Conservation (phyloP, 92 coral and sea anemone species). For the Palythoa heliodiscus region DNA sequence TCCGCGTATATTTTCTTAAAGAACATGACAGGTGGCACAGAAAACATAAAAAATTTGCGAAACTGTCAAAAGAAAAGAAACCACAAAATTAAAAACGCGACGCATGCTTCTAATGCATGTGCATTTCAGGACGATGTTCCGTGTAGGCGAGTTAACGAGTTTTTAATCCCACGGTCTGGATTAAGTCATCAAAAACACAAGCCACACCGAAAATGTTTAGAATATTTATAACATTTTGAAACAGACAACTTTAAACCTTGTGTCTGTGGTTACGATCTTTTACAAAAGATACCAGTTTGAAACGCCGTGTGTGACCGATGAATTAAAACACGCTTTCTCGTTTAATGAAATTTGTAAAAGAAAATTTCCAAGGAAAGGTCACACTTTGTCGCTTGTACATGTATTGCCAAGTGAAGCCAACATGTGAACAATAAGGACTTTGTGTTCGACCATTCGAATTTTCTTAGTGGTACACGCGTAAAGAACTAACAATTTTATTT, state of each 20-base stretch:
- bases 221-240: constrained; percentile 2
- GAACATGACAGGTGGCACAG: constrained; percentile 50
- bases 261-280: constrained; percentile 26
- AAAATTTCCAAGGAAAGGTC: not conserved
- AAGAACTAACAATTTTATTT: not conserved
- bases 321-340: not conserved
- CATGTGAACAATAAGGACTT: constrained; percentile 7
- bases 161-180: constrained; percentile 18
- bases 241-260: constrained; percentile 10
- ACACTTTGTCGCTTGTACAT: constrained; percentile 9
- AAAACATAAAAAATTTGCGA: constrained; percentile 28
- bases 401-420: constrained; percentile 11
- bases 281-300: constrained; percentile 5
- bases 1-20: constrained; percentile 24
- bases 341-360: not conserved
- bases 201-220: constrained; percentile 9
- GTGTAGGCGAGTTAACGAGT: not conserved
- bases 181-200: constrained; percentile 10
- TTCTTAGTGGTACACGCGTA: not conserved
- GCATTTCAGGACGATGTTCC: not conserved
- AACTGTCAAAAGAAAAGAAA: constrained; percentile 35
- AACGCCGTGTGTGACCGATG: not conserved
- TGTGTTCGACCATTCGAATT: constrained; percentile 27
- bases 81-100: constrained; percentile 45
- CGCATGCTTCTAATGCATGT: not conserved